Evolutionary conservation across 2,888 invertebrate species (phyloP).

Genomic region (Troglohyphantes excavatus): DNA sequence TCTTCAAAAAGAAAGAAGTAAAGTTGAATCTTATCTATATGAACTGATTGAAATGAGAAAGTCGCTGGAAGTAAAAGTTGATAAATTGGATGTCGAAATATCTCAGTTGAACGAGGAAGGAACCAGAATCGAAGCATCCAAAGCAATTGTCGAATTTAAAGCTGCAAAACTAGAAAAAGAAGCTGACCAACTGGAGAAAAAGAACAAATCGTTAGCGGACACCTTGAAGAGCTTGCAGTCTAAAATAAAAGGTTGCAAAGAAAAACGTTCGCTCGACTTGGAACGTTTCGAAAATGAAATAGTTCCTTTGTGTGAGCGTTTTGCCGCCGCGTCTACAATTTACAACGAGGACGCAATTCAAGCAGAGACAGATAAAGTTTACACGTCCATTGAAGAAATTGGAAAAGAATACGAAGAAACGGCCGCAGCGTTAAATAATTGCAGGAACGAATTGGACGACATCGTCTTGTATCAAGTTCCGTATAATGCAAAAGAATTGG

Average conservation of each 20-base stretch:
- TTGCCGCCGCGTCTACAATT: not conserved
- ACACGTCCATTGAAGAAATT: constrained; percentile 3
- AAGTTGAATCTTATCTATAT: constrained; percentile 24
- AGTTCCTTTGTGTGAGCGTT: constrained; percentile 27
- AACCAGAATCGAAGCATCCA: constrained; percentile 5
- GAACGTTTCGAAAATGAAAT: constrained; percentile 40
- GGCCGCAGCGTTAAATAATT: constrained; percentile 10
- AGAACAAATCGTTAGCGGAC: constrained; percentile 8
- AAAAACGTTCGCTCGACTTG: constrained; percentile 28
- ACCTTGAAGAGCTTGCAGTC: not conserved
- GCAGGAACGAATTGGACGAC: constrained; percentile 52
- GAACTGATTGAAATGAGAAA: constrained; percentile 14
- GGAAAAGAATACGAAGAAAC: not conserved
- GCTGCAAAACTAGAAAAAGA: constrained; percentile 28
- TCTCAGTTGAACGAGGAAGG: constrained; percentile 17
- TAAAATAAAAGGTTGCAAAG: constrained; percentile 34
- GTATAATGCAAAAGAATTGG: constrained; percentile 21
- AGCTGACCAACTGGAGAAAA: constrained; percentile 12
- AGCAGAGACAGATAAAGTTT: constrained; percentile 31
- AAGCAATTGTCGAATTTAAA: constrained; percentile 14
- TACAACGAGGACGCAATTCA: constrained; percentile 17
- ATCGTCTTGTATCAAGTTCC: constrained; percentile 46
- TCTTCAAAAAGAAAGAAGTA: constrained; percentile 36
- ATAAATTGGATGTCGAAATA: constrained; percentile 1
- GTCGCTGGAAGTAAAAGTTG: constrained; percentile 8